phyloP scores from a whole-genome alignment of 2,113 vertebrate species.

The Phodopus roborovskii region DNA sequence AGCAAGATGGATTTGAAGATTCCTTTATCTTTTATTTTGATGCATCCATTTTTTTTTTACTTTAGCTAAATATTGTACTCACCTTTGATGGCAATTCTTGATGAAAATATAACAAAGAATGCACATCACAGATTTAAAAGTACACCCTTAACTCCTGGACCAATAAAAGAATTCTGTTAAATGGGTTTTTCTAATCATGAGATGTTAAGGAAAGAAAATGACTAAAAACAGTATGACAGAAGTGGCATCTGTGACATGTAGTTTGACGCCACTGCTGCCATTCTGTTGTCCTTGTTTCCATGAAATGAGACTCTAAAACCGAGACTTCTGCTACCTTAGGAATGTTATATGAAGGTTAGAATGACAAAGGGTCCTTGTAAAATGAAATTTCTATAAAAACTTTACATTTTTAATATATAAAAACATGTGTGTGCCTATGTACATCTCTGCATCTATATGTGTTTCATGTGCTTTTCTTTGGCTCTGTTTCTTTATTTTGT shows the following conservation, averaged over 20 bases:
- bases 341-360: constrained; percentile 46
- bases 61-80: not conserved
- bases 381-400: constrained; percentile 14
- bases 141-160: not conserved
- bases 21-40: constrained; percentile 47
- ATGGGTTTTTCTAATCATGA: not conserved
- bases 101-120: not conserved
- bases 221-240: not conserved
- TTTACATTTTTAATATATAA: constrained; percentile 34
- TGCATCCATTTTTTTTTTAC: constrained; percentile 72
- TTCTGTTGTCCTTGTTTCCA: not conserved
- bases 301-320: not conserved
- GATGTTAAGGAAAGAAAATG: not conserved
- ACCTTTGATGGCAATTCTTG: not conserved
- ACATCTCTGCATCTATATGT: not conserved
- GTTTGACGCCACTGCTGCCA: not conserved
- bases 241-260: not conserved
- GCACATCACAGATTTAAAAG: not conserved
- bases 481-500: not conserved
- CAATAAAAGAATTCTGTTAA: not conserved
- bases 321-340: not conserved
- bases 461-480: not conserved
- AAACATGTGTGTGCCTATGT: not conserved
- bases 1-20: constrained; percentile 12
- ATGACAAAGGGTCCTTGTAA: constrained; percentile 27